Base-by-base conservation (phyloP, 2,113 vertebrate species). In the Arothron firmamentum region DNA sequence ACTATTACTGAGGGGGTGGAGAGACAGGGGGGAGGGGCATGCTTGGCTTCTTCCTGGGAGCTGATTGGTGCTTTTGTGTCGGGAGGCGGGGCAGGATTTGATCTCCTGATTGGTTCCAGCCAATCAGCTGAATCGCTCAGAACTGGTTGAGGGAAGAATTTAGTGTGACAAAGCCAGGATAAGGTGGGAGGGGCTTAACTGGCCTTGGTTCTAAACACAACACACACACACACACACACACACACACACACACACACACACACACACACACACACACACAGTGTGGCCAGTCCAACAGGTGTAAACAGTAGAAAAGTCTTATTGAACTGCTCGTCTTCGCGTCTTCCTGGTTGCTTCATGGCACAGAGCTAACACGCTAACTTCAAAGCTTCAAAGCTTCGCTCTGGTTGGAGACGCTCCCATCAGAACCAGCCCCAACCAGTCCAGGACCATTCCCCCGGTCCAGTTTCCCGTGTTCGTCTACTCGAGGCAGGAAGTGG, bases 61-160 rank as follows among this genome's bases (percentile, higher is more conserved):
- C 60, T 71, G 79, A 78, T 76, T 84, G 80, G 57, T 79, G 69
- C 58, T 47, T 47, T 47, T 47, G 45, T 47, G 45, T 6, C 2
- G 17, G 16, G 25, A 34, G 56, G 20, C 64, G 34, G 57, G 41
- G n/a, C 21, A 57, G 52, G 82, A 79, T 21, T 50, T 47, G 2
- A 17, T n/a, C n/a, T 47, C 3, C 86, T 82, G 83, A 86, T 87
- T 88, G 85, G 85, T 82, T 87, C 85, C 87, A 86, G 87, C 87
- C 87, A 87, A 88, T 81, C 87, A 81, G 78, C 75, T 51, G 60
- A 74, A 62, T 69, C 67, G 14, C 50, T 79, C 80, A 80, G 75
- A 70, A 56, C 47, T 62, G 77, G 78, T 66, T 15, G 13, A 72
- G 56, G 72, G 67, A 58, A 65, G 50, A 72, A 65, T 42, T 38